These are phyloP conservation scores for Eublepharis macularius DNA, from an alignment of 2,113 vertebrate genomes.

Conservation along the genomic window DNA sequence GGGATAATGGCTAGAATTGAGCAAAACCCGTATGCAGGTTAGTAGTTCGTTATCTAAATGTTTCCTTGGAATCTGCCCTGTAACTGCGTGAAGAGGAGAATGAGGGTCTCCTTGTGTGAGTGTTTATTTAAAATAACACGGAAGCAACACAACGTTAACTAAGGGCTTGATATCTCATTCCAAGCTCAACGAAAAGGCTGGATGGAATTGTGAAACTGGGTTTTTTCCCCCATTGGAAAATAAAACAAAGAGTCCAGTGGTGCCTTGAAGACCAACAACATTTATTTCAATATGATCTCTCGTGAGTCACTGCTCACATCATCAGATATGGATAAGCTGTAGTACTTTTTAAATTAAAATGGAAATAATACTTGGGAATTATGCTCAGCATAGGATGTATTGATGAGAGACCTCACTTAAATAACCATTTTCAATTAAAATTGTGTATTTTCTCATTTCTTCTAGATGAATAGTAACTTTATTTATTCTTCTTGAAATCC, in stretches of 20 bases:
- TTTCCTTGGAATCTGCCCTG: background rate
- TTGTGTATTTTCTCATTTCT: background rate
- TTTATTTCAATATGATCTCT: no score
- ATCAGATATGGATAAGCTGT: no score
- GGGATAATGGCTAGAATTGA: background rate
- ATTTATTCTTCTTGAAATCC: background rate
- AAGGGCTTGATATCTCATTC: background rate
- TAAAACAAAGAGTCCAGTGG: no score
- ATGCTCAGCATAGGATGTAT: background rate
- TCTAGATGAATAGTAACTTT: background rate
- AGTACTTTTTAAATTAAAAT: background rate
- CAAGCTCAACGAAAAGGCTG: background rate
- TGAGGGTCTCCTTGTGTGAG: background rate
- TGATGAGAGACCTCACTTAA: background rate
- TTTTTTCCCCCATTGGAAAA: background rate
- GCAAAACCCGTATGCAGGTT: background rate
- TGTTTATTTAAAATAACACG: background rate
- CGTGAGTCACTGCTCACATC: no score
- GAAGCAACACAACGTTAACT: background rate
- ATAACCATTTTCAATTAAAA: background rate
- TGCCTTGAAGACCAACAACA: no score
- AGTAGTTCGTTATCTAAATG: background rate
- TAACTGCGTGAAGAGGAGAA: background rate
- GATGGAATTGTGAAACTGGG: background rate
- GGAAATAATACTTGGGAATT: background rate